A percentile compares a stretch with the other conserved stretches of the same genome.
These are phyloP conservation scores for Cryptomyrus ogoouensis DNA, from an alignment of 2,113 vertebrate species.

Conservation along the genomic window DNA sequence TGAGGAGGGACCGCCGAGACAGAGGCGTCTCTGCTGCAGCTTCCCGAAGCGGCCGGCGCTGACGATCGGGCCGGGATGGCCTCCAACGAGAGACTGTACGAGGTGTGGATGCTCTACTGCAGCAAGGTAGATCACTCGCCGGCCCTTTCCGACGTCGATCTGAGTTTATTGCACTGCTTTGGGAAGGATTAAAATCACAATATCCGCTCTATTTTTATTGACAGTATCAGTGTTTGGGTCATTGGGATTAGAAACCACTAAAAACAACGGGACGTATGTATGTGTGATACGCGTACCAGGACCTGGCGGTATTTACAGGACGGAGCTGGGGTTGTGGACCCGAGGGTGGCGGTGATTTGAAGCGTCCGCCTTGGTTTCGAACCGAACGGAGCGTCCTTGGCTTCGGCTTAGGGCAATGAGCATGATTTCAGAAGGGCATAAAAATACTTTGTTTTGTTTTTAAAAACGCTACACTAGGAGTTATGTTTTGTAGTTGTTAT, in stretches of 20 bases:
- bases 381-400: not conserved
- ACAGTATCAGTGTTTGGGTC: not conserved
- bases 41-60: not conserved
- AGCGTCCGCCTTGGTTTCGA: not conserved
- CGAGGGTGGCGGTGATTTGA: not conserved
- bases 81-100: slow-evolving; percentile 90
- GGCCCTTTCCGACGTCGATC: not conserved
- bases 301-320: not conserved
- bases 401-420: not conserved
- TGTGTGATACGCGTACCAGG: not conserved
- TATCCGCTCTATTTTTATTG: not conserved
- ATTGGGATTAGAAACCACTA: not conserved
- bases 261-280: not conserved
- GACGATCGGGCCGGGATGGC: slow-evolving; percentile 71
- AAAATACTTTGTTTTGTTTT: not conserved
- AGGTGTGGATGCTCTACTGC: slow-evolving; percentile 98
- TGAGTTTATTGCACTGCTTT: not conserved
- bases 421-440: not conserved
- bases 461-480: not conserved
- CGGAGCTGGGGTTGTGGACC: not conserved
- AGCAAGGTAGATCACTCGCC: slow-evolving; percentile 71
- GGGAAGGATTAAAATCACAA: not conserved
- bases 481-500: not conserved
- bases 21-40: not conserved
- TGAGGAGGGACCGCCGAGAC: not conserved